These are phyloP conservation scores for Agrilus mali DNA, from an alignment of 2,888 invertebrate species.

Conservation along the genomic window DNA sequence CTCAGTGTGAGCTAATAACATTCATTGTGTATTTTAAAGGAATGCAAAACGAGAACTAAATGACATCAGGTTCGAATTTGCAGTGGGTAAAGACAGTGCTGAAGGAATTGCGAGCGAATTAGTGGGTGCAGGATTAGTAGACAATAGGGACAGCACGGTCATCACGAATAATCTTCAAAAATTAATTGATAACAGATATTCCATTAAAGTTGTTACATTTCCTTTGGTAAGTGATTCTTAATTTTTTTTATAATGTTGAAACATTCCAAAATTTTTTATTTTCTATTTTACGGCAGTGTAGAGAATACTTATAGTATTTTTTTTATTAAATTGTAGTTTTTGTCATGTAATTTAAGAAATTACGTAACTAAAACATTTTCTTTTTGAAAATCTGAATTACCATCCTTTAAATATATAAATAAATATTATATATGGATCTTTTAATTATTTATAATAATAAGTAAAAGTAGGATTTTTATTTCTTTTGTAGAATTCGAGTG, in stretches of 20 bases:
- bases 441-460: conserved; percentile 1
- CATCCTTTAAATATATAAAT: too few relatives aligned
- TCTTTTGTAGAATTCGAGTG: conserved; percentile 47
- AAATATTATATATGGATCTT: neutral
- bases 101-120: conserved; percentile 91
- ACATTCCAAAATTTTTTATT: neutral
- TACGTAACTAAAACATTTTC: too few relatives aligned
- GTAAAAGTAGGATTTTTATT: conserved; percentile 1
- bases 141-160: conserved; percentile 80
- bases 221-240: conserved; percentile 50
- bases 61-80: conserved; percentile 96
- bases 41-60: conserved; percentile 86
- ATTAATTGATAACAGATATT: conserved; percentile 62
- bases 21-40: conserved; percentile 33
- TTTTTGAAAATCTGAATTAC: too few relatives aligned
- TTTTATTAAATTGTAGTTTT: neutral
- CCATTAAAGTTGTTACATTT: conserved; percentile 72
- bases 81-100: conserved; percentile 75
- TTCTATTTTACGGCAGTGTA: neutral
- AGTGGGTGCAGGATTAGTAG: conserved; percentile 89
- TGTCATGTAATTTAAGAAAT: neutral
- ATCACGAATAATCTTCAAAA: conserved; percentile 88
- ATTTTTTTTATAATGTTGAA: neutral
- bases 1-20: too few relatives aligned
- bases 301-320: neutral